phyloP scores from a whole-genome alignment of 2,888 invertebrate genomes.

The Xestia sexstrigata region DNA sequence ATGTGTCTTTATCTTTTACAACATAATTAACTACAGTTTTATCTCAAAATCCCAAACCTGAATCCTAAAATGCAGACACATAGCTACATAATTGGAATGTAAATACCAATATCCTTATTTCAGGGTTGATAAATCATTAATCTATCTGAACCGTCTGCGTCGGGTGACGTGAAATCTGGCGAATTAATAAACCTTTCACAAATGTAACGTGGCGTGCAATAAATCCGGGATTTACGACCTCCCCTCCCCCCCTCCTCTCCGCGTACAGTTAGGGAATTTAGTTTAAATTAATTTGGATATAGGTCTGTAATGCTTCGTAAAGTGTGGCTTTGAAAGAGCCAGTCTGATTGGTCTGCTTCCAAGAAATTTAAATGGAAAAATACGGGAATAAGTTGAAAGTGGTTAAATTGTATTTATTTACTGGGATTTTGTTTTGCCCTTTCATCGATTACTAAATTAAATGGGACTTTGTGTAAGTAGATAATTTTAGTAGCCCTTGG shows the following conservation, averaged over 20 bases:
- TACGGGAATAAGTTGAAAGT: neutral
- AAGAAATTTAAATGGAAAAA: slow-evolving; percentile 28
- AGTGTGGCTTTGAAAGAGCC: slow-evolving; percentile 29
- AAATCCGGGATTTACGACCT: slow-evolving; percentile 59
- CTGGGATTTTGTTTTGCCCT: neutral
- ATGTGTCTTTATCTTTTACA: neutral
- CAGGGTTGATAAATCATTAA: slow-evolving; percentile 24
- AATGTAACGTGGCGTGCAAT: slow-evolving; percentile 59
- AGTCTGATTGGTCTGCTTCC: slow-evolving; percentile 26
- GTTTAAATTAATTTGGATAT: slow-evolving; percentile 64
- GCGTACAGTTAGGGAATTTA: slow-evolving; percentile 48
- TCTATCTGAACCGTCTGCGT: slow-evolving; percentile 32
- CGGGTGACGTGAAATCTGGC: slow-evolving; percentile 51
- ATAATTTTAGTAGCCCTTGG: neutral
- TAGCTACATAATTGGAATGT: neutral
- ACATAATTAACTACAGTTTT: neutral
- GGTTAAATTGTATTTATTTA: slow-evolving; percentile 9
- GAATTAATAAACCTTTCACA: slow-evolving; percentile 60
- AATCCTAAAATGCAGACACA: neutral
- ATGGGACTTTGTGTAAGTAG: neutral
- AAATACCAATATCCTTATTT: neutral
- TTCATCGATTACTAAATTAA: slow-evolving; percentile 1
- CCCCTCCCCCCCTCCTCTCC: neutral
- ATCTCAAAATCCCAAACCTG: neutral
- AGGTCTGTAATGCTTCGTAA: slow-evolving; percentile 36